Evolutionary conservation across 2,888 invertebrate genomes (phyloP).

Genomic region (Pteria penguin): DNA sequence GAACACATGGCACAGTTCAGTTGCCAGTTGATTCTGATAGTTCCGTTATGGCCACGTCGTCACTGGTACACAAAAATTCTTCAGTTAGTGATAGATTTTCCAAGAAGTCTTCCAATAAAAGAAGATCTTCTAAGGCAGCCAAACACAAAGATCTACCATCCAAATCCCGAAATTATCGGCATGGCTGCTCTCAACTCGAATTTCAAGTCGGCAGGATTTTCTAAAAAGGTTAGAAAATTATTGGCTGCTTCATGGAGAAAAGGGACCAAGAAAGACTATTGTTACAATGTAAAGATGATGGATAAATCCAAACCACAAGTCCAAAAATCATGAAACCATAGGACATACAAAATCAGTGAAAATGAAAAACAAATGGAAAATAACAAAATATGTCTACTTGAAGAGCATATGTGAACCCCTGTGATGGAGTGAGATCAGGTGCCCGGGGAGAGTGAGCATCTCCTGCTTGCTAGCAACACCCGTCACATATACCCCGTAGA

Average conservation of each 20-base stretch:
- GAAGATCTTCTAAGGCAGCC: conserved; percentile 35
- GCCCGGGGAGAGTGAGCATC: too few relatives aligned
- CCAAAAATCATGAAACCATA: too few relatives aligned
- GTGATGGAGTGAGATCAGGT: too few relatives aligned
- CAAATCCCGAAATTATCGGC: conserved; percentile 44
- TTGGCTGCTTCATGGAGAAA: conserved; percentile 42
- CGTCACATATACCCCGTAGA: too few relatives aligned
- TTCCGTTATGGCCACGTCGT: conserved; percentile 43
- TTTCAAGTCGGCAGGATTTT: conserved; percentile 43
- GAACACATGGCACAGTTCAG: conserved; percentile 34
- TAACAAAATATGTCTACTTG: too few relatives aligned
- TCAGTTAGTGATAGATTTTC: conserved; percentile 22
- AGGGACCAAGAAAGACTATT: conserved; percentile 47
- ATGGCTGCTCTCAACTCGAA: conserved; percentile 47
- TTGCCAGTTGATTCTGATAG: conserved; percentile 48
- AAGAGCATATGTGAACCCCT: too few relatives aligned
- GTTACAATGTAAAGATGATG: conserved; percentile 1
- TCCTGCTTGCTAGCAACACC: too few relatives aligned
- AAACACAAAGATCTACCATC: conserved; percentile 39
- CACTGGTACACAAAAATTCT: conserved; percentile 38
- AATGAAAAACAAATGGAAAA: too few relatives aligned
- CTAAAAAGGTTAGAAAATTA: conserved; percentile 40
- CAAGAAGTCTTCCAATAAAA: conserved; percentile 19
- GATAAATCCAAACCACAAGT: too few relatives aligned
- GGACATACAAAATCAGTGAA: too few relatives aligned